phyloP scores from a whole-genome alignment of 2,113 vertebrate species.

The Ovis aries region ARS-UI_Ramb_v3.0 NC_056071.1:59794001-59794500 shows the following conservation, averaged over 20 bases:
- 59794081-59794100: neutral
- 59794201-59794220: neutral
- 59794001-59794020: neutral
- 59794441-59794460: neutral
- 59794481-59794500: neutral
- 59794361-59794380: neutral
- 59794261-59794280: too few species aligned
- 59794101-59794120: neutral
- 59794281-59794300: neutral
- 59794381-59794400: too few species aligned
- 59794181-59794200: neutral
- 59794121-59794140: neutral
- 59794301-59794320: neutral
- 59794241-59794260: neutral
- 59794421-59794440: neutral
- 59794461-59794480: neutral
- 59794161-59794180: neutral
- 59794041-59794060: neutral
- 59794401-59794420: too few species aligned
- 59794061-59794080: neutral
- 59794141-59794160: too few species aligned
- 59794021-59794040: neutral
- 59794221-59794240: neutral
- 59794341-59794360: neutral
- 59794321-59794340: neutral